phyloP scores from a whole-genome alignment of 1,140 invertebrate genomes.

The Pteromalus puparum region DNA sequence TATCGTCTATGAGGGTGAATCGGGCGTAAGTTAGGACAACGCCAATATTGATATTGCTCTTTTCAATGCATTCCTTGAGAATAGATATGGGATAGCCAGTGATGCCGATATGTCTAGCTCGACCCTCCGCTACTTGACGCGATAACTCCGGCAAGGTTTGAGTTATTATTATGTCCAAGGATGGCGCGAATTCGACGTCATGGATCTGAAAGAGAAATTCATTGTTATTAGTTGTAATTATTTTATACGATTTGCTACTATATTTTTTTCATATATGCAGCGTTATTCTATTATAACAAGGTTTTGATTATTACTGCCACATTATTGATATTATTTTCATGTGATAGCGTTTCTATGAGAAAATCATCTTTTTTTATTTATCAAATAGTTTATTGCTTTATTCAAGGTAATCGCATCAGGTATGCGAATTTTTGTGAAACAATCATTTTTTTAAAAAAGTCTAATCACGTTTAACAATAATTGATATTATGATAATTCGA shows the following conservation, averaged over 20 bases:
- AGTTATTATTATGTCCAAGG: slow-evolving; percentile 85
- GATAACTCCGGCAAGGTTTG: slow-evolving; percentile 91
- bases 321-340: no score
- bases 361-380: no score
- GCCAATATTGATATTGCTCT: slow-evolving; percentile 81
- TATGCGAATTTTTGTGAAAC: no score
- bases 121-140: slow-evolving; percentile 83
- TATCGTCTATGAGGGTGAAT: slow-evolving; percentile 86
- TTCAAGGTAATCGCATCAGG: no score
- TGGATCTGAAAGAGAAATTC: slow-evolving; percentile 82
- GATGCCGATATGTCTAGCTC: slow-evolving; percentile 89
- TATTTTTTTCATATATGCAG: background rate
- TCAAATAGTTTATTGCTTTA: no score
- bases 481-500: no score
- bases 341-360: no score
- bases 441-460: background rate
- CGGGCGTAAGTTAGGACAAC: slow-evolving; percentile 87
- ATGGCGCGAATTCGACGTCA: slow-evolving; percentile 92
- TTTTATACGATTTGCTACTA: no score
- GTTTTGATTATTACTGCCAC: no score
- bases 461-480: background rate
- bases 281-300: no score
- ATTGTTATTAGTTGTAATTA: background rate
- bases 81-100: slow-evolving; percentile 90
- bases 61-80: slow-evolving; percentile 84